Evolutionary conservation across 2,113 vertebrate species (phyloP), one percentile per base, ranked within the genome.

Genomic region (Tursiops truncatus): DNA sequence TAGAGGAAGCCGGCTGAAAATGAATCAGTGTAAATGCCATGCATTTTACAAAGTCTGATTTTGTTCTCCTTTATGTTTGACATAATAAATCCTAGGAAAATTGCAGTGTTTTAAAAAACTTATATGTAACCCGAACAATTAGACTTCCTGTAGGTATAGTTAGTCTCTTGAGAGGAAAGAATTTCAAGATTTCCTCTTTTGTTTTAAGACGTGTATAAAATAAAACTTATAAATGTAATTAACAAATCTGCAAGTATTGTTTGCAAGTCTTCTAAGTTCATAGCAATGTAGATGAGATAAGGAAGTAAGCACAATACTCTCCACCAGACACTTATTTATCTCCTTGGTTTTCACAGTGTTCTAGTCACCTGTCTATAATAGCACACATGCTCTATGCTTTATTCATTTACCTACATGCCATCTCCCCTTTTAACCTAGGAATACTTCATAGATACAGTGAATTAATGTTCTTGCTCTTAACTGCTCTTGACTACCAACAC

Each of bases 1-100:
- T 60, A 58, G 41, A 93, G 56, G 62, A 95, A 97, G 41, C 15
- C 18, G 58, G 65, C 3, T 96, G 56, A 85, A 94, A 82, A 79
- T 83, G 8, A 90, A 8, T 77, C 12, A 76, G 14, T 89, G 12
- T 94, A 93, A 94, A 79, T 65, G 36, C 4, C 53, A 94, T 41
- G 14, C 10, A 68, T 83, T 92, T 97, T 83, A 36, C 26, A 41
- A 79, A 79, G 25, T 83, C 21, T 89, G 4, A 87, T 67, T 92
- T 77, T 50, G 21, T 91, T 81, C 62, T 83, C 12, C 41, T 87
- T 92, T 92, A 21, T 94, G 13, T 56, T 83, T 89, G 41, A 33
- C 65, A 82, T 73, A 94, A 86, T 95, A 79, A 97, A 95, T 87
- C 10, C 18, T 68, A 90, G 17, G 14, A 21, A 1, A 56, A 33